A percentile compares a stretch with the other conserved stretches of the same genome.
Conservation (phyloP, 2,888 invertebrate genomes). For the Rutpela maculata region DNA sequence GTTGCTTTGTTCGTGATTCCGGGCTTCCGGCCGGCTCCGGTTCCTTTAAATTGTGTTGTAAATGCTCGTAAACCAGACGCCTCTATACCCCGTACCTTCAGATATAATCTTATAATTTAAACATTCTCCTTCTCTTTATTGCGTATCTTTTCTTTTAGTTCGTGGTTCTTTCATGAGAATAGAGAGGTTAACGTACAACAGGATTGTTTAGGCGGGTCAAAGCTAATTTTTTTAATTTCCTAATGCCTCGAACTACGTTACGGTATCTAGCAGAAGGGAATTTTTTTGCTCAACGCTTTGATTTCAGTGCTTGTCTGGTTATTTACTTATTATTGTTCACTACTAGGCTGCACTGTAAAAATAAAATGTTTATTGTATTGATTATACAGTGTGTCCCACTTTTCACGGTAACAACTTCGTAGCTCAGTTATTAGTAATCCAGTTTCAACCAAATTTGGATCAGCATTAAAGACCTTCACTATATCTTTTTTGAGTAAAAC, state of each 20-base stretch:
- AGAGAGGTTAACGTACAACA: neutral
- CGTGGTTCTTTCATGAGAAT: neutral
- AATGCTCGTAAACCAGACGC: slow-evolving; percentile 44
- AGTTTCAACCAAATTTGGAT: too few species aligned
- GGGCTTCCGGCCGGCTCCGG: slow-evolving; percentile 54
- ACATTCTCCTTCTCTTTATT: slow-evolving; percentile 6
- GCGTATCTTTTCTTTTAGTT: neutral
- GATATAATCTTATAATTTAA: slow-evolving; percentile 35
- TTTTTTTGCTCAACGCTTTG: too few species aligned
- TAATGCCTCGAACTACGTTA: neutral
- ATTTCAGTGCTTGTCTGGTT: too few species aligned
- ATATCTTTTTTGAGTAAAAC: too few species aligned
- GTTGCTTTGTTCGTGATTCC: slow-evolving; percentile 58
- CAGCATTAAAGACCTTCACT: too few species aligned
- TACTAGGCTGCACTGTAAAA: too few species aligned
- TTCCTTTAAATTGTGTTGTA: slow-evolving; percentile 50
- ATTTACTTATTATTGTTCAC: too few species aligned
- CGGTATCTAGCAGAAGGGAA: too few species aligned
- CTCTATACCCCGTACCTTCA: neutral
- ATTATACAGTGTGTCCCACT: too few species aligned
- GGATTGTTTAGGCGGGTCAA: neutral
- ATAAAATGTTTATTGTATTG: too few species aligned
- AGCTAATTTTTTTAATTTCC: neutral
- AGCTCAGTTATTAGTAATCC: too few species aligned
- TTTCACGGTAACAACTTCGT: too few species aligned